Evolutionary conservation across 1,140 invertebrate genomes (phyloP), one percentile per base, ranked within the genome.

Genomic region (Tetraneura akinire): DNA sequence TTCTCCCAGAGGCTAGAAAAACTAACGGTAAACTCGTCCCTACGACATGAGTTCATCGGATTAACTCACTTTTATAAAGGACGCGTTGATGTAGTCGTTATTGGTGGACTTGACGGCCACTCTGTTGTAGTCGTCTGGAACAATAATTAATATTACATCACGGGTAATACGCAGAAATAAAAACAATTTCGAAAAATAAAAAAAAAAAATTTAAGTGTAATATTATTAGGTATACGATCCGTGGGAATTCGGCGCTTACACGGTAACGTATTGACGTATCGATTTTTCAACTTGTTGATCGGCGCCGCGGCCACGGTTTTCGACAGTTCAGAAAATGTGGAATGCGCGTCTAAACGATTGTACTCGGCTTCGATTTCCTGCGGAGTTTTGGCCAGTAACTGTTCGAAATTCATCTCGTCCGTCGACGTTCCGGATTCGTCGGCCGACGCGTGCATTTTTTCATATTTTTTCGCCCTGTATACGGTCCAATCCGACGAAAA

Each of bases 41-140:
- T n/a, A n/a, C n/a, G n/a, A n/a, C n/a, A n/a, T n/a, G n/a, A n/a
- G n/a, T n/a, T 37, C 8, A 8, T 8, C 32, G 32, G 8, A 8
- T 37, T 37, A 1, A 68, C 80, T 81, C 18, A 78, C 80, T 53
- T 81, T 49, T 2, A 81, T 81, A 23, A 78, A 81, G 8, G 80
- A 81, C 8, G 80, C 80, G 10, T 81, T 81, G 0, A 81, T 78
- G 55, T 81, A 81, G 60, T 78, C 13, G 26, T 81, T 16, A 0
- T 13, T 47, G 6, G 53, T 57, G 3, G 3, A 11, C 0, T 51
- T 62, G 9, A 76, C 55, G 26, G 16, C 45, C 11, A 81, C 80
- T 74, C 80, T 21, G 70, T 68, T 81, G 6, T 57, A 66, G 21
- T 81, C 73, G 26, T 68, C 66, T 68, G 11, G 21, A 23, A 6